Percentiles rank a stretch among this genome's conserved stretches.
Evolutionary conservation across 2,888 invertebrate genomes (phyloP).

Genomic region (Volucella zonaria): DNA sequence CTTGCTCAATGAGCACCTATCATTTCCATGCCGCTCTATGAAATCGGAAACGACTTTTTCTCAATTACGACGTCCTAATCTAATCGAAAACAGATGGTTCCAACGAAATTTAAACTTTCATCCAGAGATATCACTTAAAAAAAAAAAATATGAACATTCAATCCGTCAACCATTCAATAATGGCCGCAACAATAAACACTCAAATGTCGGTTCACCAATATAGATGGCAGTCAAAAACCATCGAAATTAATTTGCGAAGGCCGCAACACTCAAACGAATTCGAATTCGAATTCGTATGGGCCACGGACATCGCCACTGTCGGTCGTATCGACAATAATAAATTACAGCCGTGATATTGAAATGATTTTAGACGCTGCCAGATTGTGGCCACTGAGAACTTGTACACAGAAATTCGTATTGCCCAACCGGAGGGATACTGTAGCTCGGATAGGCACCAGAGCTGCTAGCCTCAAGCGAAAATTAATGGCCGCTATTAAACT

Average conservation of each 20-base stretch:
- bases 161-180: no score
- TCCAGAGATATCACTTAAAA: no score
- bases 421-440: background rate
- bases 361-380: constrained; percentile 20
- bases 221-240: background rate
- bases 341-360: constrained; percentile 57
- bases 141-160: no score
- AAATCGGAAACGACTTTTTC: no score
- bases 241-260: background rate
- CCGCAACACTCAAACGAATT: background rate
- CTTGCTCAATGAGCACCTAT: no score
- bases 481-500: constrained; percentile 56
- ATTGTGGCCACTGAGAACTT: background rate
- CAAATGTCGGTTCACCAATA: no score
- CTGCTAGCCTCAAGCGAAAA: constrained; percentile 13
- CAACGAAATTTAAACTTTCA: no score
- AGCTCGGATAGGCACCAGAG: background rate
- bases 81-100: no score
- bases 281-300: background rate
- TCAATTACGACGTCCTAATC: no score
- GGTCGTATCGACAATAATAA: constrained; percentile 11
- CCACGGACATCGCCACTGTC: background rate
- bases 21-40: no score
- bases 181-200: no score
- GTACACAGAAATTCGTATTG: constrained; percentile 16